Evolutionary conservation across 2,797 vertebrate genomes (phyloP), one percentile per base, ranked within the genome.

Genomic region (Lacerta viridis): DNA sequence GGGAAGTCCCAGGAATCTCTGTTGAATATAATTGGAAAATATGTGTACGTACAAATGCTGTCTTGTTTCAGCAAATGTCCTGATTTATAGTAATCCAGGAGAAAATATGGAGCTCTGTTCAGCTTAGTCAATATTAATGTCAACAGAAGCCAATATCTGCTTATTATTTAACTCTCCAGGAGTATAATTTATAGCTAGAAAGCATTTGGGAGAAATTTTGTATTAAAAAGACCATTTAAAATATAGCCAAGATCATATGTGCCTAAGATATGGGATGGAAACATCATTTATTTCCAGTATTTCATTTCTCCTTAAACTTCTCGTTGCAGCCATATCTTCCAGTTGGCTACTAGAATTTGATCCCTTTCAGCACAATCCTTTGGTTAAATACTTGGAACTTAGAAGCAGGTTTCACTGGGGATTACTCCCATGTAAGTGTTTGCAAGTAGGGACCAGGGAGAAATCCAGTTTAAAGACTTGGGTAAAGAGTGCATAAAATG

Each of bases 201-300:
- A 92, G 79, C 59, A 83, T 91, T 91, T 66, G 5, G 20, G 89
- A 74, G 78, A 79, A 87, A 66, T 25, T 84, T 85, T 64, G 59
- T 80, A 80, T 88, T 86, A 91, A 91, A 94, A 94, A 89, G 89
- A 39, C 43, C 82, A 79, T 55, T 61, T 1, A 88, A 92, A 91
- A 36, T 81, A 39, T 2, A 78, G 18, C 78, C 80, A 55, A 23
- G 86, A 87, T 86, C 88, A 88, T 69, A 29, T 11, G 84, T 72
- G 1, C 76, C 89, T 86, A 88, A 93, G 89, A 95, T 88, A 71
- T 25, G 82, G 74, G 86, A 88, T 11, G 64, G 7, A 93, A 94
- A 80, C 78, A 29, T 29, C 82, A 91, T 87, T 89, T 90, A 33
- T 25, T 6, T 25, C 23, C 23, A 27, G 23, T 29, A 41, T 64